These are phyloP conservation scores for Bombus breviceps DNA, from an alignment of 1,140 invertebrate species.

Conservation along the genomic window DNA sequence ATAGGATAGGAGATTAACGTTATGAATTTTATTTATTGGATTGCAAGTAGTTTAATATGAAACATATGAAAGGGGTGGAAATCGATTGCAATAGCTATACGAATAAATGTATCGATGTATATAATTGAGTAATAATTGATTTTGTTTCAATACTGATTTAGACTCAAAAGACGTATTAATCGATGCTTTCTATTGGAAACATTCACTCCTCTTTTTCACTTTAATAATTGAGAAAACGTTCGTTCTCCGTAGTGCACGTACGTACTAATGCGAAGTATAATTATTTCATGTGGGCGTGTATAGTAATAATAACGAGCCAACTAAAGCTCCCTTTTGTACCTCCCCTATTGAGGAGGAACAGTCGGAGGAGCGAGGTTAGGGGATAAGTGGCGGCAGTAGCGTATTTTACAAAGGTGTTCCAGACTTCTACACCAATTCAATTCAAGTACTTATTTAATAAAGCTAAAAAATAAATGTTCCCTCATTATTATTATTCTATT, in stretches of 20 bases:
- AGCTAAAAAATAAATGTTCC: background rate
- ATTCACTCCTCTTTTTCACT: background rate
- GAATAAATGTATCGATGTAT: background rate
- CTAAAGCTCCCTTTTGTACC: conserved; percentile 45
- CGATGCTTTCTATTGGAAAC: background rate
- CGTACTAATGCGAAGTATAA: background rate
- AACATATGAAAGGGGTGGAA: background rate
- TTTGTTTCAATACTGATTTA: background rate
- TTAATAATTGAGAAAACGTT: background rate
- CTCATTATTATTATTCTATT: background rate
- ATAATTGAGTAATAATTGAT: background rate
- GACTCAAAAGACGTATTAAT: background rate
- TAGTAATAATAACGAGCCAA: conserved; percentile 70
- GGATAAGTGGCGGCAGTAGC: conserved; percentile 35
- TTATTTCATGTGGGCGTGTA: conserved; percentile 47
- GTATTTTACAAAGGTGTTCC: conserved; percentile 12
- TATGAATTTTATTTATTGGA: background rate
- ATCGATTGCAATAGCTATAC: background rate
- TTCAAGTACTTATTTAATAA: background rate
- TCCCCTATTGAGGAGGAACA: conserved; percentile 32
- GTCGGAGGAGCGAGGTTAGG: conserved; percentile 10
- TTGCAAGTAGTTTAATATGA: background rate
- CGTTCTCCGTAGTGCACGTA: too few relatives aligned
- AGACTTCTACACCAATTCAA: background rate
- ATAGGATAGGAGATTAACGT: background rate